Evolutionary conservation across 2,797 vertebrate genomes (phyloP).

Genomic region (Lophotriccus pileatus): DNA sequence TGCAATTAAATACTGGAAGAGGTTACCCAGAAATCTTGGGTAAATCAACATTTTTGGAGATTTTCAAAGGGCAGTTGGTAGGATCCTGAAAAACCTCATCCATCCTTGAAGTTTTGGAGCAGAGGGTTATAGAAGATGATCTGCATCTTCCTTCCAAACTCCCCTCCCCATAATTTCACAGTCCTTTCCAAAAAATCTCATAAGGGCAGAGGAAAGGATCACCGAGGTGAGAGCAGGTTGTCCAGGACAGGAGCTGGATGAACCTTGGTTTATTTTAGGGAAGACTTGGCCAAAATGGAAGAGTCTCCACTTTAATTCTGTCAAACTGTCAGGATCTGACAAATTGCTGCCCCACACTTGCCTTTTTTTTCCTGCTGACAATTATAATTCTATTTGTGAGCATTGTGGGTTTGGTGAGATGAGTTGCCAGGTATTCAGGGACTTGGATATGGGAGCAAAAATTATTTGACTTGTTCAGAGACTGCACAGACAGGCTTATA

Average conservation of each 20-base stretch:
- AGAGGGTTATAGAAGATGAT: neutral
- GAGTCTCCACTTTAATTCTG: neutral
- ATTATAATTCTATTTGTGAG: neutral
- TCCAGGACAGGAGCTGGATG: neutral
- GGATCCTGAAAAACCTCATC: neutral
- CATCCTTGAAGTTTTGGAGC: neutral
- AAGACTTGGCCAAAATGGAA: neutral
- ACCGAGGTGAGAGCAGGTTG: neutral
- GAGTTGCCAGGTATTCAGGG: neutral
- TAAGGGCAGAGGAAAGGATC: fast-evolving
- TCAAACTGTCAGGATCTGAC: neutral
- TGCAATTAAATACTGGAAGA: neutral
- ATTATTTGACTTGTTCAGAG: neutral
- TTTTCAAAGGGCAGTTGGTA: neutral
- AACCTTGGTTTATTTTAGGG: neutral
- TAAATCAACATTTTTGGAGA: neutral
- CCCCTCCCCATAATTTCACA: fast-evolving
- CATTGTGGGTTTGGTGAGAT: fast-evolving
- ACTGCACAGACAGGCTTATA: neutral
- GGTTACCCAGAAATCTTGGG: neutral
- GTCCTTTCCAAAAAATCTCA: neutral
- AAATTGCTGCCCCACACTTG: neutral
- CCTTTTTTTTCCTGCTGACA: neutral
- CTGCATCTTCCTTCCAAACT: neutral
- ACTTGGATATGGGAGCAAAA: neutral